These are phyloP conservation scores for Cavia aperea DNA, from an alignment of 2,113 vertebrate genomes.

Conservation along the genomic window DNA sequence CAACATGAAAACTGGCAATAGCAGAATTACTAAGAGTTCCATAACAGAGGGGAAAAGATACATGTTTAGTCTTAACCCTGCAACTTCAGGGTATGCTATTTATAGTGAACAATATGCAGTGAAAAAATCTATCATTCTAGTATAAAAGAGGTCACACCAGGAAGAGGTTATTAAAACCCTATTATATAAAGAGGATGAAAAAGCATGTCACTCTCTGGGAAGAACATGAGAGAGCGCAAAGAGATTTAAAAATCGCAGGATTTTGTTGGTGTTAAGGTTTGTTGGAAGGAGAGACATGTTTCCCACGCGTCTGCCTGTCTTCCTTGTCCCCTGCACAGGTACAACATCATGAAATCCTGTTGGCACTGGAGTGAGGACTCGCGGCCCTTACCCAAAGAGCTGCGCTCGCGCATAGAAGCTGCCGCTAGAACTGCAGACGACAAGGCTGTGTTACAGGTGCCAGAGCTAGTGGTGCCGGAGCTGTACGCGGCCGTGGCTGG, in stretches of 20 bases:
- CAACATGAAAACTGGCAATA: background rate
- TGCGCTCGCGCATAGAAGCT: slow-evolving; percentile 75
- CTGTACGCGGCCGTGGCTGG: slow-evolving; percentile 75
- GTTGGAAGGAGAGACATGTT: background rate
- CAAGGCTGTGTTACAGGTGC: slow-evolving; percentile 80
- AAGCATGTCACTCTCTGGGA: background rate
- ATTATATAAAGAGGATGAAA: background rate
- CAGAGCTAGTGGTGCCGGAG: slow-evolving; percentile 77
- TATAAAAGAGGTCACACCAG: background rate
- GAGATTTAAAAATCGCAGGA: background rate
- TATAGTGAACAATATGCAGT: background rate
- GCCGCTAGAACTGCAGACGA: slow-evolving; percentile 81
- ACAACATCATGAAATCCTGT: slow-evolving; percentile 86
- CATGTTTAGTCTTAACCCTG: background rate
- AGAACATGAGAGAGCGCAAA: background rate
- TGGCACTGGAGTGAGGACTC: slow-evolving; percentile 85
- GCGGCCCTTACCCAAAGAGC: slow-evolving; percentile 76
- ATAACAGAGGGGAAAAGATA: background rate
- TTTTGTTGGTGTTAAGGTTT: background rate
- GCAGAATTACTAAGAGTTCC: slow-evolving; percentile 4
- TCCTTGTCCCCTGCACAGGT: slow-evolving; percentile 72
- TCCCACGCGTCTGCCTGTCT: background rate
- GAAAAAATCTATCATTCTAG: background rate
- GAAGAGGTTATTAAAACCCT: background rate
- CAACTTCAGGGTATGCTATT: background rate